These are phyloP conservation scores for Hypercompe scribonia DNA, from an alignment of 2,888 invertebrate genomes.

Conservation along the genomic window DNA sequence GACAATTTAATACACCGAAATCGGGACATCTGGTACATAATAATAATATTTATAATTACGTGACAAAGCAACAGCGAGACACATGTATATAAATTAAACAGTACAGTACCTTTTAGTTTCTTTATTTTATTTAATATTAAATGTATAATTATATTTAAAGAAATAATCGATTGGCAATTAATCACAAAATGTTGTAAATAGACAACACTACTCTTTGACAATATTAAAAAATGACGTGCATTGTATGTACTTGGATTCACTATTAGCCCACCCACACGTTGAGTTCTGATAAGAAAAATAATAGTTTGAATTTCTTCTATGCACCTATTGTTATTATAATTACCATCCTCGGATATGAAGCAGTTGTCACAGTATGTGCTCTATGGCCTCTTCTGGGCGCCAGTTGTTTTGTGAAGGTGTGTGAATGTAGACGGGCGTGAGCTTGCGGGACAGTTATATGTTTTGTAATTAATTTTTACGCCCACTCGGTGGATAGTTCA, in stretches of 20 bases:
- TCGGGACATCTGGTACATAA: too few relatives aligned
- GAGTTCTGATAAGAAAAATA: slow-evolving; percentile 67
- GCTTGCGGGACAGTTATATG: slow-evolving; percentile 68
- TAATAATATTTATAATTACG: too few relatives aligned
- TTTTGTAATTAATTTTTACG: slow-evolving; percentile 79
- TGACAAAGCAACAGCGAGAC: too few relatives aligned
- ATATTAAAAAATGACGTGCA: slow-evolving; percentile 59
- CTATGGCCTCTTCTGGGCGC: slow-evolving; percentile 54
- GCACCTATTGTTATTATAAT: slow-evolving; percentile 66
- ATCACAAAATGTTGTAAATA: slow-evolving; percentile 3
- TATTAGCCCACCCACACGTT: slow-evolving; percentile 66
- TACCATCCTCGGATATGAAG: slow-evolving; percentile 58
- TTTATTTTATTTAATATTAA: too few relatives aligned
- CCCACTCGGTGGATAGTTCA: slow-evolving; percentile 64
- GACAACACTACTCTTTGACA: slow-evolving; percentile 41
- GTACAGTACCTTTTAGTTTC: too few relatives aligned
- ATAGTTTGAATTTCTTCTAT: slow-evolving; percentile 66
- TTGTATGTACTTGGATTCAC: slow-evolving; percentile 45
- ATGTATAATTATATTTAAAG: too few relatives aligned
- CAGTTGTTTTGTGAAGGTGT: slow-evolving; percentile 58
- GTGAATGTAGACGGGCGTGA: slow-evolving; percentile 62
- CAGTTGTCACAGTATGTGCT: slow-evolving; percentile 54
- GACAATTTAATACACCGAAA: too few relatives aligned
- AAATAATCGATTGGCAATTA: background rate
- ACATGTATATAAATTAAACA: too few relatives aligned